A percentile compares a stretch with the other conserved stretches of the same genome.
Evolutionary conservation across 64 coral and sea anemone genomes (phyloP).

Genomic region (Hydrozoanthus tunicans): DNA sequence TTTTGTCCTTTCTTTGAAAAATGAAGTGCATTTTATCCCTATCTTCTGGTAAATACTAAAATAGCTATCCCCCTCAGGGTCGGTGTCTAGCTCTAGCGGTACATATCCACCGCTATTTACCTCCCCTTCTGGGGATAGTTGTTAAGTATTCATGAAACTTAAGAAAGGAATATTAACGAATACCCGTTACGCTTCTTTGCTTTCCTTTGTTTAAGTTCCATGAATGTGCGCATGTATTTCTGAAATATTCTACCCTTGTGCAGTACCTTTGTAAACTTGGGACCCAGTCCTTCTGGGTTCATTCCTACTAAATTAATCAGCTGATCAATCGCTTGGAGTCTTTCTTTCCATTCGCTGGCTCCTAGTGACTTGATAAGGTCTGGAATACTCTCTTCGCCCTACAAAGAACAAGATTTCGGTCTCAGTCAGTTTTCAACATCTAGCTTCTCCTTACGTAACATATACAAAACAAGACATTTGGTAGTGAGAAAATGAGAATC

Average conservation of each 20-base stretch:
- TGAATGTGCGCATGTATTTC: no score
- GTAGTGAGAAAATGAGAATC: background rate
- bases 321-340: conserved; percentile 81
- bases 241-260: background rate
- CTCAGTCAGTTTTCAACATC: background rate
- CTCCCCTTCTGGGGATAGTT: no score
- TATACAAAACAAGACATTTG: background rate
- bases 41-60: no score
- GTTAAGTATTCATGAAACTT: no score
- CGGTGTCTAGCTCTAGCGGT: no score
- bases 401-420: background rate
- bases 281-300: conserved; percentile 73
- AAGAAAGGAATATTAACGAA: no score
- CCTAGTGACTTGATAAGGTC: conserved; percentile 64
- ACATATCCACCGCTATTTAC: no score
- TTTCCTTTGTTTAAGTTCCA: no score
- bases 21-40: no score
- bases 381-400: conserved; percentile 86
- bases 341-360: conserved; percentile 91
- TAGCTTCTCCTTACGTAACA: background rate
- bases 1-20: no score
- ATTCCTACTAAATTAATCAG: conserved; percentile 72
- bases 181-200: no score
- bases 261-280: conserved; percentile 94
- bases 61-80: no score